Evolutionary conservation across 2,113 vertebrate species (phyloP), one percentile per base, ranked within the genome.

Genomic region (Nyctibius bracteatus): DNA sequence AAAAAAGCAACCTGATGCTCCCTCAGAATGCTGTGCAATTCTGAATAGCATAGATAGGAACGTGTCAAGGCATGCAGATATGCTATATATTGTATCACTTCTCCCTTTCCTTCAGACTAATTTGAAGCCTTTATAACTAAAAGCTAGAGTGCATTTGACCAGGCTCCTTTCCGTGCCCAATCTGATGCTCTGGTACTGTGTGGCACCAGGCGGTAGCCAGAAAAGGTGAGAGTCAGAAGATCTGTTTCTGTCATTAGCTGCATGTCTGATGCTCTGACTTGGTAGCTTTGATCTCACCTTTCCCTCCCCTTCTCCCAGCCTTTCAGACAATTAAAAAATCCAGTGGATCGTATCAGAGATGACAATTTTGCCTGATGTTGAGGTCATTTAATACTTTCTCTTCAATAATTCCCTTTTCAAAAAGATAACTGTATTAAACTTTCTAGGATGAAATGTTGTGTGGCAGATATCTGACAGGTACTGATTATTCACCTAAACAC

Each of bases 41-140:
- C 30, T 51, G 44, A 67, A 47, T 63, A 55, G 27, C 24, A 30
- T 14, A 16, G 12, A 8, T 6, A 80, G 3, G 10, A 55, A 54
- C 51, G 31, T 63, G 8, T 27, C 30, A 81, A 78, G 68, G 46
- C 28, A 57, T 65, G 12, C 8, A n/a, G 47, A 35, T 47, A 4
- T 25, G 3, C 19, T 46, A 18, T 10, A 20, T 55, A 30, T 37
- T 46, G 6, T 77, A 54, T 52, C 14, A 66, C 10, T 66, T 67
- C 11, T 86, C 5, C 19, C 8, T 65, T 22, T 65, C 25, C 12
- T 8, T 86, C 10, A 17, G 55, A 30, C 7, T 8, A 37, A 78
- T 88, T 86, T 77, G 31, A 89, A 86, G 7, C 13, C 54, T 88
- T 91, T 74, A 59, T 28, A 63, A 22, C 51, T 88, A 39, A 89